Conservation (phyloP, 23 tunicate genomes). For the Ciona savignyi region DNA sequence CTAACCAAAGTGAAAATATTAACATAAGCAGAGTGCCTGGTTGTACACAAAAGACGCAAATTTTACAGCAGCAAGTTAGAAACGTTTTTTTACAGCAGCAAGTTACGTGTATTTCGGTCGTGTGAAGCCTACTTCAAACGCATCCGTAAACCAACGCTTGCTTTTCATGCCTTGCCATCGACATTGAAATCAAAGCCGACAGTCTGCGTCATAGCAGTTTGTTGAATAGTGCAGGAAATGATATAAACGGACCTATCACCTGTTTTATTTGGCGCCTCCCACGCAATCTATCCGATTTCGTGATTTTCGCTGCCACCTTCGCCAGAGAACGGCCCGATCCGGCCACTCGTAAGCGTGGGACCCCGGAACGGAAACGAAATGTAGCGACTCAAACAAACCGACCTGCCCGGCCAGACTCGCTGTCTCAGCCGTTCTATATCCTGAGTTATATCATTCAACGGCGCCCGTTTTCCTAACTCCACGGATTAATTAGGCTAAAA, state of each 20-base stretch:
- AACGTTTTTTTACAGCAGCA: no score
- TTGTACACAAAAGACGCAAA: no score
- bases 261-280: neutral
- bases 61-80: no score
- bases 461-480: no score
- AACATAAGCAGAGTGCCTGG: no score
- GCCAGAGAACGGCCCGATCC: neutral
- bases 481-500: no score
- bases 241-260: neutral
- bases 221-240: neutral
- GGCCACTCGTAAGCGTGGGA: neutral
- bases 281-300: neutral
- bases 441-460: no score
- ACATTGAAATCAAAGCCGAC: neutral
- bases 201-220: neutral
- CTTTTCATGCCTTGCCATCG: neutral
- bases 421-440: neutral
- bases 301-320: neutral
- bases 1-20: no score
- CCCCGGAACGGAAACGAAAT: neutral
- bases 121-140: neutral
- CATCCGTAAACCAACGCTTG: neutral
- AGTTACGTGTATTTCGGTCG: no score
- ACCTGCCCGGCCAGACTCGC: neutral
- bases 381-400: neutral